Base-by-base conservation (phyloP, 1,140 invertebrate species). In the Homarus americanus region DNA sequence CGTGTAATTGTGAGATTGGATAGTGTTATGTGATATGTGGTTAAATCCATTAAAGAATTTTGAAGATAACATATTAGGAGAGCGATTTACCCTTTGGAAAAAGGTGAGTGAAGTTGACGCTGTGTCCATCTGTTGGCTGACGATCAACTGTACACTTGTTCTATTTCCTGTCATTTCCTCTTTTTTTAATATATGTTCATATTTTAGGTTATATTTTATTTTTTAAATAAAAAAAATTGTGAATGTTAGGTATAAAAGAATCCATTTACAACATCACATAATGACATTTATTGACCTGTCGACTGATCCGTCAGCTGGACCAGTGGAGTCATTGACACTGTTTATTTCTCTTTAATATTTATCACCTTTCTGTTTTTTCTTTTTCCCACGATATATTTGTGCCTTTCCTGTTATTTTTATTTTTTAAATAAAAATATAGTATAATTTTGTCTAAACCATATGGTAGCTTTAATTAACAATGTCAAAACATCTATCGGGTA, bases 1-100 rank as follows among this genome's bases (percentile, higher is more conserved):
- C 73, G 40, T 20, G 40, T 78, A 78, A 41, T n/a, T 40, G 38
- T 40, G 75, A 15, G 34, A 20, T 36, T 41, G 75, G 15, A 41
- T 10, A 78, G 75, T 78, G 75, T 41, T 41, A 40, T 40, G 75
- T 40, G 75, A 40, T 41, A 78, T 78, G 75, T 78, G 75, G 40
- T 41, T 40, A 2, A 9, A 40, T n/a, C 32, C 24, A 41, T 9
- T 41, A 41, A 40, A 38, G 10, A 41, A 41, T 41, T 9, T 9
- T 38, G 38, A 41, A 41, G 36, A 40, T 41, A 40, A n/a, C 38
- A 12, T 41, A 38, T 15, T 4, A 36, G 75, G 75, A 40, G 40
- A 78, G 40, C 38, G 75, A 78, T 41, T 78, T 78, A 2, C 40
- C 34, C 34, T 12, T 36, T 41, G 75, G 36, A 36, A 75, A 10